A percentile compares a stretch with the other conserved stretches of the same genome.
phyloP scores from a whole-genome alignment of 92 coral and sea anemone species.

The Zoanthus gigantus region DNA sequence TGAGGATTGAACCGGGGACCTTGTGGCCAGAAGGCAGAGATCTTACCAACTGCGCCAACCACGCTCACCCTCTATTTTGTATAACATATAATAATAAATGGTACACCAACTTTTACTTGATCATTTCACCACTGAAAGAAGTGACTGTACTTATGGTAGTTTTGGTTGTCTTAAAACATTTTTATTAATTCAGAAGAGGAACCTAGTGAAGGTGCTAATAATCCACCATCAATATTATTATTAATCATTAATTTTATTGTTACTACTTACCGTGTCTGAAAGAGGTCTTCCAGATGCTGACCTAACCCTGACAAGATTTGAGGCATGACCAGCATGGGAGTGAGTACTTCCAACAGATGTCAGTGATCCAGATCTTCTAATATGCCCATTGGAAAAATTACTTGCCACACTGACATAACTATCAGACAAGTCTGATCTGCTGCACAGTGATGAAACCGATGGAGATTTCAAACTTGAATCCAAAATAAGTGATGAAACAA shows the following conservation, averaged over 20 bases:
- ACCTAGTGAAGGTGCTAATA: not conserved
- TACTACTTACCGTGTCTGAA: slow-evolving; percentile 83
- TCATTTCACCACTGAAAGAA: no score
- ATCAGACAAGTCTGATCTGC: slow-evolving; percentile 79
- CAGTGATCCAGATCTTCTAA: slow-evolving; percentile 82
- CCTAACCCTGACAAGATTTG: slow-evolving; percentile 69
- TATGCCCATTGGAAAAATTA: slow-evolving; percentile 78
- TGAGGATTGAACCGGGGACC: no score
- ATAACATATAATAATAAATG: no score
- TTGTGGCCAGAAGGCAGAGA: no score
- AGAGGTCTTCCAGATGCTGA: slow-evolving; percentile 90
- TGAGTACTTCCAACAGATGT: slow-evolving; percentile 81
- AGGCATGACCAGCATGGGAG: slow-evolving; percentile 50
- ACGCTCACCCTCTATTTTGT: no score
- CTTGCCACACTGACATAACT: slow-evolving; percentile 91
- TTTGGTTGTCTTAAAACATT: no score
- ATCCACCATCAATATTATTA: no score
- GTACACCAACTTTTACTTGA: no score
- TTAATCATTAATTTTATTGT: not conserved
- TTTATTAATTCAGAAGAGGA: not conserved
- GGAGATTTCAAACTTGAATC: slow-evolving; percentile 88
- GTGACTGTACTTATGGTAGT: no score
- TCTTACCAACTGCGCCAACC: no score
- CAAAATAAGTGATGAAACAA: slow-evolving; percentile 75
- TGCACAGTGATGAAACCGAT: slow-evolving; percentile 88